Percentiles rank a stretch among this genome's conserved stretches.
phyloP scores from a whole-genome alignment of 2,797 vertebrate genomes.

The Holocentrus rufus region DNA sequence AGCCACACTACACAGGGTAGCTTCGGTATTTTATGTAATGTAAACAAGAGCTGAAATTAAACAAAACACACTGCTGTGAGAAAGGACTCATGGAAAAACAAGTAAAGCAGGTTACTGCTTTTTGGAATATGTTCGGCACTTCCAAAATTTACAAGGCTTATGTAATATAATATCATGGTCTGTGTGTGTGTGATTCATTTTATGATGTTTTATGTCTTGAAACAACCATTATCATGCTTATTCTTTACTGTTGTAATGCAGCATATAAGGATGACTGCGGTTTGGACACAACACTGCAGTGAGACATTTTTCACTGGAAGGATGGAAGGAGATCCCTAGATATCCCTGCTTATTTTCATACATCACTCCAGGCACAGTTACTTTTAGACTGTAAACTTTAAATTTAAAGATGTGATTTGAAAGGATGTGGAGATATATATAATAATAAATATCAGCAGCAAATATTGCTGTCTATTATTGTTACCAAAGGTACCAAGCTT shows the following conservation, averaged over 20 bases:
- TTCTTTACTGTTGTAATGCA: slow-evolving; percentile 10
- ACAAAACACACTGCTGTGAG: background rate
- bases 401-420: too few species aligned
- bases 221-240: background rate
- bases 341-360: background rate
- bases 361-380: too few species aligned
- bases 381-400: too few species aligned
- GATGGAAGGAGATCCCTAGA: background rate
- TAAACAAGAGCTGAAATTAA: slow-evolving; percentile 10
- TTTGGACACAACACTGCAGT: background rate
- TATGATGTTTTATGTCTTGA: too few species aligned
- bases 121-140: background rate
- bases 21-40: background rate
- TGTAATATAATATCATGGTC: too few species aligned
- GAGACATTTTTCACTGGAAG: too few species aligned
- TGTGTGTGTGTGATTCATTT: too few species aligned
- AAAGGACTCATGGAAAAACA: background rate
- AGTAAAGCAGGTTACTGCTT: slow-evolving; percentile 18
- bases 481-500: background rate
- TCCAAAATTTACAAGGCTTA: too few species aligned
- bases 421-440: background rate
- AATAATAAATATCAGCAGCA: background rate
- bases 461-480: background rate
- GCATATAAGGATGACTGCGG: slow-evolving; percentile 18
- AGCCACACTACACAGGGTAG: too few species aligned